Base-by-base conservation (phyloP, 2,113 vertebrate species). In the Oncorhynchus keta region DNA sequence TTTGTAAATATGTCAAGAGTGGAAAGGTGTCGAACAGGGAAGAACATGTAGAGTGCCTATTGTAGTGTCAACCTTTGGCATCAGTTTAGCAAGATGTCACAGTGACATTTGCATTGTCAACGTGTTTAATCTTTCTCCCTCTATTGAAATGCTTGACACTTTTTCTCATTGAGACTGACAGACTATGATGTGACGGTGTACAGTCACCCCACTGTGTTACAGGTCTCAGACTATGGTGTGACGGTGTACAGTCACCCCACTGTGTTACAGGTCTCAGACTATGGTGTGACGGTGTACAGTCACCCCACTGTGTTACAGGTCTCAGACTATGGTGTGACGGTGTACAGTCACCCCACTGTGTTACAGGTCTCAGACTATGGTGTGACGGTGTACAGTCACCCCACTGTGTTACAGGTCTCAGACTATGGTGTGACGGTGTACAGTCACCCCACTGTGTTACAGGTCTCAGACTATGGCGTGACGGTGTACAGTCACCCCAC, bases 141-240 rank as follows among this genome's bases (percentile, higher is more conserved):
- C 74, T 81, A 74, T 70, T 85, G 83, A 83, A 83, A 80, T 35
- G 71, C 68, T 72, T 88, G 91, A 88, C 91, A 89, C 83, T 68
- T 88, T 70, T 59, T 75, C 86, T 91, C 86, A 91, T 84, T 85
- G 77, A 83, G 83, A 89, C 76, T 90, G 88, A 78, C 87, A 88
- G 89, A 55, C 51, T 55, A 55, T 18, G 8, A 2, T 1, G 49
- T 18, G 49, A 55, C 0, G 3, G 13, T 13, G 3, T 14, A 18
- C 51, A 55, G 51, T 55, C 51, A 55, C 51, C 14, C 14, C 51
- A 55, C 51, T 55, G 51, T 55, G 5, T 5, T 55, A 55, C 57
- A 81, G 59, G 12, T 55, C 51, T 55, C 51, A 55, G 14, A 55
- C 51, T 55, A 55, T 18, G 49, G 2, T 1, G 13, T 51, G 49